Evolutionary conservation across 2,113 vertebrate species (phyloP), one percentile per base, ranked within the genome.

Genomic region (Syrrhaptes paradoxus): DNA sequence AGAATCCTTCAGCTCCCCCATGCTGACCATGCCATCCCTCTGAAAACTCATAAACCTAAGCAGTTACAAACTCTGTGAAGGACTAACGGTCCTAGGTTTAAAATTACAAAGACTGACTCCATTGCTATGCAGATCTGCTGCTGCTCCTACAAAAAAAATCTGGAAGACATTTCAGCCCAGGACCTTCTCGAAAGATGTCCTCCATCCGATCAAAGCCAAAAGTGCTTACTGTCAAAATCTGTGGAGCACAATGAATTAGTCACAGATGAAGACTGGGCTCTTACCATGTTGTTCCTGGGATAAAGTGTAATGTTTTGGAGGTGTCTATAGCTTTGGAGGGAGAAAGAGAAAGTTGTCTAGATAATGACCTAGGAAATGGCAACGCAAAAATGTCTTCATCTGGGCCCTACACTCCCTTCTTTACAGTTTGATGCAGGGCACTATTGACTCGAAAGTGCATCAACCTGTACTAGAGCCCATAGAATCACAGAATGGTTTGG

Each of bases 341-440:
- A 83, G 26, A 57, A 78, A 67, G 16, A 78, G 38, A 94, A 85
- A 85, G n/a, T 45, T 71, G 21, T 38, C 73, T 41, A 52, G 32
- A 49, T 38, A 74, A 83, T 22, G 21, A 74, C 24, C 41, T 4
- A 24, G 77, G 55, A 87, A 93, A 90, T 24, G 10, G 38, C 14
- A 86, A 68, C 0, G 10, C 26, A 63, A 74, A 90, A 77, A 21
- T 5, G 8, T 72, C 14, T 67, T 51, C 9, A 72, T 34, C 29
- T 48, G 1, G 0, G 36, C 29, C 29, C 36, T 55, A 34, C 4
- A 2, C 5, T 48, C 43, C 7, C 13, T 58, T 66, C 34, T 57
- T 43, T 21, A 62, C 22, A 57, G 11, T 34, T 48, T 74, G 36
- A 48, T 0, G 0, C 9, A 45, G 15, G 24, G n/a, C n/a, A 65